Conservation (phyloP, 2,888 invertebrate species). For the Platycheirus rosarum region DNA sequence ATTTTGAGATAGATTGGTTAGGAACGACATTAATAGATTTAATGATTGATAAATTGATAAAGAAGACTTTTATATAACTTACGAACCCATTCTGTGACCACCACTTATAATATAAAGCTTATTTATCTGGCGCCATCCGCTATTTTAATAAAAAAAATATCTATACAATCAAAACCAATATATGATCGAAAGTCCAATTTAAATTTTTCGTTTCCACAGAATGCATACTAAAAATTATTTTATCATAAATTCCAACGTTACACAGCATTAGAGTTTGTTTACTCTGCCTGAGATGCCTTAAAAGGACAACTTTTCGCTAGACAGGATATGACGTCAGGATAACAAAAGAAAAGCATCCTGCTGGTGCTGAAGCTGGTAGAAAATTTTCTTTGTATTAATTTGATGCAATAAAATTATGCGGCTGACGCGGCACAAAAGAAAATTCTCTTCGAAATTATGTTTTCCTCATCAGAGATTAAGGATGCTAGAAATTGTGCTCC, state of each 20-base stretch:
- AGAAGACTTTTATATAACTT: no score
- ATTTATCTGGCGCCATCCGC: no score
- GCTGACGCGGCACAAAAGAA: conserved; percentile 55
- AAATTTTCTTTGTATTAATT: conserved; percentile 54
- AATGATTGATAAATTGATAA: no score
- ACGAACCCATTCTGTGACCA: no score
- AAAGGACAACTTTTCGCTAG: conserved; percentile 46
- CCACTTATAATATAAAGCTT: no score
- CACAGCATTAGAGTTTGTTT: conserved; percentile 21
- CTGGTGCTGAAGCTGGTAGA: neutral
- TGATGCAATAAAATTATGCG: conserved; percentile 68
- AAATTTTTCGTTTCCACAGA: conserved; percentile 8
- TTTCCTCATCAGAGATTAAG: conserved; percentile 63
- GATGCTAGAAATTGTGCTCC: conserved; percentile 34
- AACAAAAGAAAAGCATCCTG: neutral
- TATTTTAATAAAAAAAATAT: no score
- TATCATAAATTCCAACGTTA: conserved; percentile 41
- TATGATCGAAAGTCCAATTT: conserved; percentile 21
- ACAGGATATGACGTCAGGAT: conserved; percentile 1
- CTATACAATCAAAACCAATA: conserved; percentile 15
- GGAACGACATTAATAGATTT: no score
- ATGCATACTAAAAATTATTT: conserved; percentile 45
- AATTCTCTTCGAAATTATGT: conserved; percentile 29
- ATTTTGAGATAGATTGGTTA: no score
- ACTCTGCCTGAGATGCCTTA: conserved; percentile 32